phyloP scores from a whole-genome alignment of 1,140 invertebrate genomes.

The Campodea augens region DNA sequence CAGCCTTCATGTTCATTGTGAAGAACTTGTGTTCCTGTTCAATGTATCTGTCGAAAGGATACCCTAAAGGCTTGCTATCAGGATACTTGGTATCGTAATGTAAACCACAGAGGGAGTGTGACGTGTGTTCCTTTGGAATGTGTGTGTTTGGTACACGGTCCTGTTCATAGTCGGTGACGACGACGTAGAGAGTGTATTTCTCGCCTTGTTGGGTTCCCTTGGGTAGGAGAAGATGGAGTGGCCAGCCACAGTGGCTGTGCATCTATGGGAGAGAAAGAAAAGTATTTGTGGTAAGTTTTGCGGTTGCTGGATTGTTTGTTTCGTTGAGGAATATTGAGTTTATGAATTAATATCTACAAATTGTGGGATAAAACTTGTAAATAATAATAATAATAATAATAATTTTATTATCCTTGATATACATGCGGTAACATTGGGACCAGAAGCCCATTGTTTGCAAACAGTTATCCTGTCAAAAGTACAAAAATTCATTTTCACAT shows the following conservation, averaged over 20 bases:
- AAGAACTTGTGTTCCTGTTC: constrained; percentile 25
- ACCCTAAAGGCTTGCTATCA: constrained; percentile 31
- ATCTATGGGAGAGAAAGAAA: constrained; percentile 18
- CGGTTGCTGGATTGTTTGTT: no score
- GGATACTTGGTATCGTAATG: neutral
- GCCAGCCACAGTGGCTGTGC: constrained; percentile 32
- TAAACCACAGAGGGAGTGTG: neutral
- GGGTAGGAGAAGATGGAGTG: constrained; percentile 33
- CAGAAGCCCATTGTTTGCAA: no score
- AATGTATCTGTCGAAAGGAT: constrained; percentile 42
- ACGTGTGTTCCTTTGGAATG: neutral
- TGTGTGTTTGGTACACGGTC: constrained; percentile 5
- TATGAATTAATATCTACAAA: neutral
- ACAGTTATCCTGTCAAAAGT: no score
- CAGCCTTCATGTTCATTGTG: constrained; percentile 36
- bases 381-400: neutral
- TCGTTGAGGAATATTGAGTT: no score
- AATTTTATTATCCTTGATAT: no score
- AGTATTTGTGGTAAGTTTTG: no score
- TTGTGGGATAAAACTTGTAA: neutral
- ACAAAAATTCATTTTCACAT: no score
- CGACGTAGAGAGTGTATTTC: constrained; percentile 26
- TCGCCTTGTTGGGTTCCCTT: constrained; percentile 30
- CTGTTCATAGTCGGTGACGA: constrained; percentile 21
- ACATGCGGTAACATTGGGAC: no score